These are phyloP conservation scores for Acrossocheilus wenchowensis DNA, from an alignment of 2,797 vertebrate species.

Conservation along the genomic window DNA sequence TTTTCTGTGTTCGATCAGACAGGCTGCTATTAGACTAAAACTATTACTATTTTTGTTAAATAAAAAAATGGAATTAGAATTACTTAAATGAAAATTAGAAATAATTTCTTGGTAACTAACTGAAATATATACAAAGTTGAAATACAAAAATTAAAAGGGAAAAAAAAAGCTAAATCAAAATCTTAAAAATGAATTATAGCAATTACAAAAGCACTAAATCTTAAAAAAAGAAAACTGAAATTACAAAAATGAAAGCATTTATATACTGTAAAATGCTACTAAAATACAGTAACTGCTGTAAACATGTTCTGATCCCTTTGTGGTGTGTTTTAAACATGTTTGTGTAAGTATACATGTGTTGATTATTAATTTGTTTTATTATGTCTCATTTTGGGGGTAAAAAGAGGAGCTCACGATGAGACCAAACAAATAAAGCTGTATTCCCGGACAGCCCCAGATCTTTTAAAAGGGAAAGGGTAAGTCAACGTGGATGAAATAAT, in stretches of 20 bases:
- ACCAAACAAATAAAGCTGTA: slow-evolving; percentile 87
- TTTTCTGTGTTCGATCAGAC: background rate
- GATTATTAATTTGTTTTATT: slow-evolving; percentile 1
- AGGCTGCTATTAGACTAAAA: background rate
- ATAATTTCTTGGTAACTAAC: background rate
- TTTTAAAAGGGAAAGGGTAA: slow-evolving; percentile 98
- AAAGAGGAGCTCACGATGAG: slow-evolving; percentile 86
- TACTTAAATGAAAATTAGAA: background rate
- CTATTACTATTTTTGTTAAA: background rate
- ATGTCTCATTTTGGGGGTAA: slow-evolving; percentile 77
- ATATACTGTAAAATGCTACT: background rate
- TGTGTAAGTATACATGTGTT: background rate
- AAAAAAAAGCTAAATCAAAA: background rate
- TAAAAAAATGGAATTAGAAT: background rate
- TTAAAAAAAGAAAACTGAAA: background rate
- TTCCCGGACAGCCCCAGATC: slow-evolving; percentile 88
- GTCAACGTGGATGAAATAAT: slow-evolving; percentile 74
- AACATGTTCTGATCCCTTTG: background rate
- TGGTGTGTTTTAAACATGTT: background rate
- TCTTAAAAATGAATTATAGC: background rate
- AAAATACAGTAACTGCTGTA: background rate
- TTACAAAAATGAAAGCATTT: background rate
- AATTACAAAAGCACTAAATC: background rate
- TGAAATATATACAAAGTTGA: background rate
- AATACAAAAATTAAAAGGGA: background rate